phyloP scores from a whole-genome alignment of 30 jellyfish, hydroid and myxozoan genomes.

The Aurelia coerulea region DNA sequence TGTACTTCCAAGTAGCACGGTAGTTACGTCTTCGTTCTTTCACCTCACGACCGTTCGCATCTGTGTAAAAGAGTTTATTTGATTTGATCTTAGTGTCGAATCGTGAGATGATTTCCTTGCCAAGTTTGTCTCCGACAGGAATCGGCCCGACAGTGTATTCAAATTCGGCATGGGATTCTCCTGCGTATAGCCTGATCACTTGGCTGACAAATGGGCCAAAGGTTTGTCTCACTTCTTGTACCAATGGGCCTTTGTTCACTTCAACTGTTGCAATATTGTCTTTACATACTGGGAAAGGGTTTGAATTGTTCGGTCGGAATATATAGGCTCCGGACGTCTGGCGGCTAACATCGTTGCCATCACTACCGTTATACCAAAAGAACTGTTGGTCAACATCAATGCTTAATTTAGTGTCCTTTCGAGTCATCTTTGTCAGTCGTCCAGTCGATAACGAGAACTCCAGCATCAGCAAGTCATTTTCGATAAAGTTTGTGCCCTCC shows the following conservation, averaged over 20 bases:
- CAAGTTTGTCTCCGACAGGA: slow-evolving; percentile 86
- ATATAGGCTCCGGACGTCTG: slow-evolving; percentile 98
- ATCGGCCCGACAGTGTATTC: slow-evolving; percentile 97
- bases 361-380: slow-evolving; percentile 95
- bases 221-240: slow-evolving; percentile 86
- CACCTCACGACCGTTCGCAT: slow-evolving; percentile 96
- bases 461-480: too few relatives aligned
- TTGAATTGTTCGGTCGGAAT: slow-evolving; percentile 79
- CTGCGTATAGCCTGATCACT: slow-evolving; percentile 76
- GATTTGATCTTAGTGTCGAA: slow-evolving; percentile 87
- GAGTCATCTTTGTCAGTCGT: slow-evolving; percentile 49
- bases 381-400: slow-evolving; percentile 85
- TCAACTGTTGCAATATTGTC: slow-evolving; percentile 71
- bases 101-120: slow-evolving; percentile 88
- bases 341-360: slow-evolving; percentile 78
- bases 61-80: slow-evolving; percentile 86
- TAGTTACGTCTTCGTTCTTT: slow-evolving; percentile 83
- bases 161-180: slow-evolving; percentile 80
- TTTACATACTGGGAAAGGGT: slow-evolving; percentile 65
- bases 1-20: slow-evolving; percentile 91
- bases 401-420: slow-evolving; percentile 76
- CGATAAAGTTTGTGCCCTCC: too few relatives aligned
- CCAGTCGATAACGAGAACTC: slow-evolving; percentile 35
- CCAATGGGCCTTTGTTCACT: slow-evolving; percentile 75
- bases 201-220: slow-evolving; percentile 96